Base-by-base conservation (phyloP, 2,797 vertebrate genomes). In the Galaxias olidus region DNA sequence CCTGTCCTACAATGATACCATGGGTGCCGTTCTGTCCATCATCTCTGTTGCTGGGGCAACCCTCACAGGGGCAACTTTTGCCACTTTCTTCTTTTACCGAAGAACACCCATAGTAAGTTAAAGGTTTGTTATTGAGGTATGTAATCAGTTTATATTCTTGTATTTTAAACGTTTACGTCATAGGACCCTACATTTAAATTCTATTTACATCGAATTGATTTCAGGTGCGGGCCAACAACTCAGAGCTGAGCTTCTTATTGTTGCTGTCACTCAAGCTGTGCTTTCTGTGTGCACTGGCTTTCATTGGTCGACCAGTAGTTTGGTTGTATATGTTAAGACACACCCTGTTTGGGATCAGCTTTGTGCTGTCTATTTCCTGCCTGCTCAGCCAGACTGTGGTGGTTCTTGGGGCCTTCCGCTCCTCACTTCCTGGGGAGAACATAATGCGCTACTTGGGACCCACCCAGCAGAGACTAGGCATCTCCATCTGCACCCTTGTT, bases 311-410 rank as follows among this genome's bases (percentile, higher is more conserved):
- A n/a, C 78, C 78, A 8, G 58, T 43, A 0, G 19, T 73, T 13
- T 81, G 77, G 75, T 86, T 80, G 46, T 86, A 81, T 71, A 76
- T 75, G 74, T 55, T 84, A 30, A 83, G 86, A 54, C 82, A 83
- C 58, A 80, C 75, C 3, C 58, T 84, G 49, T 81, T 83, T 54
- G 79, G 84, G 46, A 73, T 85, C 59, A 84, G 84, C 52, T 83
- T 83, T 49, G 76, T 76, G 6, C 79, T 86, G 45, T 86, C 79
- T 63, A 69, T 83, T 43, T 81, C 81, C 56, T 84, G 82, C 63
- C 71, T 84, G 55, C 78, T 84, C 42, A 77, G 82, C 60, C 83
- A 83, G 68, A 86, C 85, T 14, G 52, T 86, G 65, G 83, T 86
- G 59, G 85, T 86, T 8, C 79, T 86, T 14, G 79, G 82, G 79